These are phyloP conservation scores for Beris chalybata DNA, from an alignment of 2,888 invertebrate species.

Conservation along the genomic window DNA sequence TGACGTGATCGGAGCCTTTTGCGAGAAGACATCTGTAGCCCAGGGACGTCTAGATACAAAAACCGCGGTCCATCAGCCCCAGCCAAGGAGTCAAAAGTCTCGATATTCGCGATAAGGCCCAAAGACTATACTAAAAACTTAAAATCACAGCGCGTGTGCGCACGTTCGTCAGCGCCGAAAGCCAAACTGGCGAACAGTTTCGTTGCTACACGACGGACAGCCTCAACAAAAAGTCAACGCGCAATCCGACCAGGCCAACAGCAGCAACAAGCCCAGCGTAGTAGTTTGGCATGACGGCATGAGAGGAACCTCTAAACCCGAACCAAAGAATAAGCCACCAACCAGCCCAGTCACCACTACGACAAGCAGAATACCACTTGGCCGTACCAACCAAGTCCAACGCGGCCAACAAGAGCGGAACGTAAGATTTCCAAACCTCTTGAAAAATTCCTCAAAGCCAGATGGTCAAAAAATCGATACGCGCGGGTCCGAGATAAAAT, in stretches of 20 bases:
- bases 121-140: not conserved
- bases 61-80: not conserved
- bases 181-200: conserved; percentile 25
- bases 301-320: conserved; percentile 5
- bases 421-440: conserved; percentile 20
- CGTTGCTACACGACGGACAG: conserved; percentile 1
- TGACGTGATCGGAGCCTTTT: no score
- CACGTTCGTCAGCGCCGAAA: conserved; percentile 25
- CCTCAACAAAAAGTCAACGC: conserved; percentile 3
- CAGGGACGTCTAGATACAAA: not conserved
- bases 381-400: not conserved
- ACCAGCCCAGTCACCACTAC: no score
- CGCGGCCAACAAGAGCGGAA: conserved; percentile 10
- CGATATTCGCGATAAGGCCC: conserved; percentile 12
- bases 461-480: conserved; percentile 40
- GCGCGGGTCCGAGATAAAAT: conserved; percentile 37
- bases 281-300: not conserved
- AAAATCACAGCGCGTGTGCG: conserved; percentile 20
- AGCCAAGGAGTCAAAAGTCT: conserved; percentile 1
- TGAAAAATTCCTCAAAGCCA: conserved; percentile 40
- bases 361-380: no score
- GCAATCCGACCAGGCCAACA: conserved; percentile 20
- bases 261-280: conserved; percentile 7
- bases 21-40: no score
- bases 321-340: not conserved